These are phyloP conservation scores for Caradrina clavipalpis DNA, from an alignment of 2,888 invertebrate genomes.

Conservation along the genomic window DNA sequence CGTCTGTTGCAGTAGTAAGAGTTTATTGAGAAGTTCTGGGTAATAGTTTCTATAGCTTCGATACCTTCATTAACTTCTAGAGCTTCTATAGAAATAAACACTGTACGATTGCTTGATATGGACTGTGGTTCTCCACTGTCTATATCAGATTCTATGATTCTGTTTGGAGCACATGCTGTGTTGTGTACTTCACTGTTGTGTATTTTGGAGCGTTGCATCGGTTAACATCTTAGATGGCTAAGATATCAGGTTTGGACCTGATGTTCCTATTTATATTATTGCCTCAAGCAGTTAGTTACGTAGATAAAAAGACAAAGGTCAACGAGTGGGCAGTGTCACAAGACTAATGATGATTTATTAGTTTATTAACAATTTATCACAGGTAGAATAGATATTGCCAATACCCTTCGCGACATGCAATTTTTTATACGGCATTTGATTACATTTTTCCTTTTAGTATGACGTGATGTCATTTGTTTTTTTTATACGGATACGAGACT, in stretches of 20 bases:
- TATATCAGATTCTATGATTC: no score
- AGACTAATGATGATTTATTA: slow-evolving; percentile 21
- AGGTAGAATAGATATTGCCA: slow-evolving; percentile 7
- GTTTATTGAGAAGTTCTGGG: background rate
- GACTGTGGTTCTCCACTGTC: no score
- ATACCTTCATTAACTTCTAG: no score
- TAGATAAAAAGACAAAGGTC: slow-evolving; percentile 20
- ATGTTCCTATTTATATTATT: slow-evolving; percentile 1
- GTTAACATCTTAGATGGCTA: no score
- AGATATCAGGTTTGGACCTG: background rate
- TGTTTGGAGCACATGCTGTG: no score
- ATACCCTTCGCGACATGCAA: slow-evolving; percentile 38
- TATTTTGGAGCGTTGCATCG: background rate
- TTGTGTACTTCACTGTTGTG: background rate
- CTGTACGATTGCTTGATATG: no score
- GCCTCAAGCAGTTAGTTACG: background rate
- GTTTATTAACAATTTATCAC: background rate
- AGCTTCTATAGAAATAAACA: no score
- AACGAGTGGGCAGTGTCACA: slow-evolving; percentile 21
- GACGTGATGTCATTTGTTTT: slow-evolving; percentile 21
- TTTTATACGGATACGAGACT: background rate
- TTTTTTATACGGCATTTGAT: slow-evolving; percentile 31
- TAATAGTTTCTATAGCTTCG: no score
- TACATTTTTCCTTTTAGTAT: slow-evolving; percentile 5
- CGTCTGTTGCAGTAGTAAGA: background rate